Conservation (phyloP, 2,113 vertebrate species). For the Lanius ludovicianus region DNA sequence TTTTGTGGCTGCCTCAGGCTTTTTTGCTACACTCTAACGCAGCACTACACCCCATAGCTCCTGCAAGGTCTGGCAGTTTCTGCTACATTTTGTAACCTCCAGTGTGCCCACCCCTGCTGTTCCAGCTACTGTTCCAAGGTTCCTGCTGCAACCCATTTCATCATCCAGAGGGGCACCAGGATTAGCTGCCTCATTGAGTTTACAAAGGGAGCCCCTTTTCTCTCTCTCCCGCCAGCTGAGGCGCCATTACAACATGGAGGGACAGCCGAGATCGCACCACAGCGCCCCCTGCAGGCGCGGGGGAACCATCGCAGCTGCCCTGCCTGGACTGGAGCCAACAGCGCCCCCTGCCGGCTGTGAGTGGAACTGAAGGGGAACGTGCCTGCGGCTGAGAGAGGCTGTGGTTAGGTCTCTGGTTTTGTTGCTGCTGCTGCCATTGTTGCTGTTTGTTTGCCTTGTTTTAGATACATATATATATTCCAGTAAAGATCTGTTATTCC, state of each 20-base stretch:
- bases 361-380: accelerated
- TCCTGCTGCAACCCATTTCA: background rate
- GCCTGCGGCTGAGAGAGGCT: accelerated
- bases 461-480: no score
- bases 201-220: background rate
- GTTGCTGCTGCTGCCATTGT: background rate
- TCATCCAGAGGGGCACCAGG: accelerated
- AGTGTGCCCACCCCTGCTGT: no score
- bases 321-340: accelerated
- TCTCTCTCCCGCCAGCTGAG: accelerated
- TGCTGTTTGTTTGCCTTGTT: background rate
- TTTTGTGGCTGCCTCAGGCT: accelerated
- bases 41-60: accelerated
- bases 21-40: background rate
- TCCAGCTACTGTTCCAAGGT: accelerated
- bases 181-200: accelerated
- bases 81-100: background rate
- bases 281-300: accelerated
- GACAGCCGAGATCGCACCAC: accelerated
- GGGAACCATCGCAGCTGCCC: background rate
- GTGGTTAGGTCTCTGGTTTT: accelerated
- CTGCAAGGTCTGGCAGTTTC: background rate
- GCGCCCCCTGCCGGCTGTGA: background rate
- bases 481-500: background rate
- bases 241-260: accelerated